Percentiles rank a stretch among this genome's conserved stretches.
These are phyloP conservation scores for Pyrocephalus nanus DNA, from an alignment of 2,797 vertebrate species.

Conservation along the genomic window DNA sequence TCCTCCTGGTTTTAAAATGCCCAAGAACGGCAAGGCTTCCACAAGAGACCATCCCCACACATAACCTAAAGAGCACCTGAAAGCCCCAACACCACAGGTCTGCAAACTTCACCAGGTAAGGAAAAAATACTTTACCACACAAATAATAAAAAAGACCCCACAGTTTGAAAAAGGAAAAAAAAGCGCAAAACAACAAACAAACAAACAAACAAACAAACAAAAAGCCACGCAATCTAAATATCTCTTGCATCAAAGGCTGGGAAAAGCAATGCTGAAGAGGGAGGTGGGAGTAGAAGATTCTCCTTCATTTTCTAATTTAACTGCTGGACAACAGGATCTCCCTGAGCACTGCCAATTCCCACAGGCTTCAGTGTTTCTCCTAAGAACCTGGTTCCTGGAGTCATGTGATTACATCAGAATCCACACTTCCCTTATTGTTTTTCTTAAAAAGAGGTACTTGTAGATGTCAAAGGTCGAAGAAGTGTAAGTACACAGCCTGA, in stretches of 20 bases:
- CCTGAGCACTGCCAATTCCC: not conserved
- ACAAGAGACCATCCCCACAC: not conserved
- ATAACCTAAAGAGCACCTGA: not conserved
- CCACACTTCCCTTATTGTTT: not conserved
- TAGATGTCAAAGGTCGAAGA: not conserved
- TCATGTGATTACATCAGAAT: conserved; percentile 41
- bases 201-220: not conserved
- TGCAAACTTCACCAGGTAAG: not conserved
- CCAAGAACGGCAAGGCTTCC: not conserved
- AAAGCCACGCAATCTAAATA: not conserved
- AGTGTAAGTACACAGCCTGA: not conserved
- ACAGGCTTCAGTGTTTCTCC: not conserved
- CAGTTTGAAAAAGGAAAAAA: not conserved
- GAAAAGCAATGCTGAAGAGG: not conserved
- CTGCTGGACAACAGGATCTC: not conserved
- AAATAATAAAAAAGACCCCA: not conserved
- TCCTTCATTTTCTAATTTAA: not conserved
- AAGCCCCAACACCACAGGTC: not conserved
- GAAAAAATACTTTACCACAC: not conserved
- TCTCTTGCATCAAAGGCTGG: not conserved
- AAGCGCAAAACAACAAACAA: not conserved
- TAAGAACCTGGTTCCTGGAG: not conserved
- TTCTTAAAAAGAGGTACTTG: not conserved
- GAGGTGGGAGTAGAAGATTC: not conserved
- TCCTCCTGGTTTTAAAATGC: not conserved